Percentiles rank a stretch among this genome's conserved stretches.
Conservation (phyloP, 2,113 vertebrate genomes). For the Cephalophus harveyi region DNA sequence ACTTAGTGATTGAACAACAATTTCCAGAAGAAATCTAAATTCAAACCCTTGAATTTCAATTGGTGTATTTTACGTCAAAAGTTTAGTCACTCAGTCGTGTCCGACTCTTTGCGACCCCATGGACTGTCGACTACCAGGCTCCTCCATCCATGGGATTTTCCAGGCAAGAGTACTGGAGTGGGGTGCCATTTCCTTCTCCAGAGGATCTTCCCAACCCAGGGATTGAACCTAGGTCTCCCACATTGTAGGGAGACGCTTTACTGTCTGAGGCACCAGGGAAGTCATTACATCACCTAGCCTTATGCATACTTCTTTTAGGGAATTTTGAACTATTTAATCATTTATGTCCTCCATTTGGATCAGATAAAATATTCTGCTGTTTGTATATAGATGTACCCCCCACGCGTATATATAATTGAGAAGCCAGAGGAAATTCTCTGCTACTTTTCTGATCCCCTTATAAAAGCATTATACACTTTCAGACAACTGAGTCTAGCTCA, state of each 20-base stretch:
- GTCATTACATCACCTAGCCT: neutral
- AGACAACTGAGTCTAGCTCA: neutral
- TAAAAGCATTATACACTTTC: neutral
- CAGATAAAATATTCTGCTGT: neutral
- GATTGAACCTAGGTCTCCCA: neutral
- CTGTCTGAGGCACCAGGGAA: neutral
- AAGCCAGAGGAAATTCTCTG: neutral
- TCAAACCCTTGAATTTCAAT: neutral
- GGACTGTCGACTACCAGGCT: neutral
- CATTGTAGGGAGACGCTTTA: neutral
- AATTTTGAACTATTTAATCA: neutral
- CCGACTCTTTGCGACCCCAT: neutral
- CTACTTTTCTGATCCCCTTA: neutral
- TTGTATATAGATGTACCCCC: neutral
- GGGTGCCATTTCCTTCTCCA: neutral
- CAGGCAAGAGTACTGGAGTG: neutral
- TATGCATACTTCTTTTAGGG: neutral
- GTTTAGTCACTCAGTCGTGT: neutral
- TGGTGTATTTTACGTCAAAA: neutral
- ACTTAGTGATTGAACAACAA: neutral
- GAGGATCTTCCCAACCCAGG: neutral
- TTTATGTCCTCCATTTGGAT: neutral
- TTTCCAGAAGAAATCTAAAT: conserved; percentile 35
- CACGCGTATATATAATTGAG: neutral
- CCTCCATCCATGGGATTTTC: neutral